Evolutionary conservation across 2,888 invertebrate species (phyloP), one percentile per base, ranked within the genome.

Genomic region (Tetranychus truncatus): DNA sequence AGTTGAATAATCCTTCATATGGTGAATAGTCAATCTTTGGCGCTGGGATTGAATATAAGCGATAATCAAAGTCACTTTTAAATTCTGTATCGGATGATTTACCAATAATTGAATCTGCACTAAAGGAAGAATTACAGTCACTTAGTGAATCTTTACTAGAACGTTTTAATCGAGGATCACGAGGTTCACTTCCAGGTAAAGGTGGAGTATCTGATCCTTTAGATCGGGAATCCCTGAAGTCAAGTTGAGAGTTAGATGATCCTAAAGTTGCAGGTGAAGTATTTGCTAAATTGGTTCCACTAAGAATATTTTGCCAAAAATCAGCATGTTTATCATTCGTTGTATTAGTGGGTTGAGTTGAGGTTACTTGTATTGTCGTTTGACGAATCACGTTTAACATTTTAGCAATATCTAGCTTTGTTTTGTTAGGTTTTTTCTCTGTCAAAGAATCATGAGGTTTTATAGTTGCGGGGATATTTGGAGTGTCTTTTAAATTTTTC

Each of bases 331-430:
- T 66, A 21, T 69, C 20, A 44, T n/a, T n/a, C 8, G 44, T 67
- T 11, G 74, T 69, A 45, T 20, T 44, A 8, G 55, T 46, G 9
- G 45, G 8, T 73, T 45, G 20, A 34, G 3, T 34, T 24, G 11
- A 9, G 21, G n/a, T 65, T 18, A 45, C 34, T 44, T 66, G 69
- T 65, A 9, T 55, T n/a, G 72, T 55, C 7, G 76, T 76, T 65
- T 77, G 77, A n/a, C 76, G 74, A 44, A 79, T 78, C 44, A 76
- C 75, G 65, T 77, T 77, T 71, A 80, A 73, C 77, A 79, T 79
- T 74, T 78, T 77, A 46, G 77, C 75, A 21, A 80, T 75, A 75
- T 79, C 77, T 65, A 78, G 76, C 6, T 75, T 75, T 18, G 77
- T 67, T 55, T 74, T 75, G 34, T 65, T 21, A 6, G 71, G 15